Percentiles rank a stretch among this genome's conserved stretches.
These are phyloP conservation scores for Drosophila sordidapex DNA, from an alignment of 2,888 invertebrate genomes.

Conservation along the genomic window DNA sequence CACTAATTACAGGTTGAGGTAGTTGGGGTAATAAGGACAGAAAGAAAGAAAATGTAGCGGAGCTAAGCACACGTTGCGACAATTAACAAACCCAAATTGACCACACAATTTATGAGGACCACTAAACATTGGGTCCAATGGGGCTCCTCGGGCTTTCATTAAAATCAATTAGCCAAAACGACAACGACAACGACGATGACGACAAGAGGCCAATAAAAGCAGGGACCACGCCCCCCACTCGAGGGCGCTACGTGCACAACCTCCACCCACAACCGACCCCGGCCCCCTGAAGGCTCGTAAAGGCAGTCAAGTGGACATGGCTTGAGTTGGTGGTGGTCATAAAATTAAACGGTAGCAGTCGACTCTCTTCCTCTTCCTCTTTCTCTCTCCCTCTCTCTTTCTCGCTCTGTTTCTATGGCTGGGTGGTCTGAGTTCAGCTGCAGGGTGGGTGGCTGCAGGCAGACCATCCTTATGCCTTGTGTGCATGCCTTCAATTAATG, in stretches of 20 bases:
- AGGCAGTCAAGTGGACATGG: slow-evolving; percentile 72
- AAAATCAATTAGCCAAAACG: slow-evolving; percentile 76
- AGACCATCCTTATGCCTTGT: slow-evolving; percentile 31
- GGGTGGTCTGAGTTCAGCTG: slow-evolving; percentile 11
- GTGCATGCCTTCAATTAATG: slow-evolving; percentile 84
- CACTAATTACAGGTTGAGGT: slow-evolving; percentile 61
- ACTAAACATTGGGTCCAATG: slow-evolving; percentile 48
- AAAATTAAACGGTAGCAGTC: slow-evolving; percentile 72
- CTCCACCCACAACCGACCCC: neutral
- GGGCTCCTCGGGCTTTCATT: slow-evolving; percentile 61
- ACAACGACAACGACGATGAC: slow-evolving; percentile 30
- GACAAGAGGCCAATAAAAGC: slow-evolving; percentile 79
- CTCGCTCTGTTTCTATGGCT: neutral
- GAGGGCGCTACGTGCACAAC: slow-evolving; percentile 43
- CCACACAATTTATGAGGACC: slow-evolving; percentile 79
- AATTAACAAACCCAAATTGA: slow-evolving; percentile 83
- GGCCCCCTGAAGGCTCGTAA: slow-evolving; percentile 59
- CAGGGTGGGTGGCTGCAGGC: slow-evolving; percentile 36
- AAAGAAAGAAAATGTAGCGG: slow-evolving; percentile 20
- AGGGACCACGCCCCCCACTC: slow-evolving; percentile 62
- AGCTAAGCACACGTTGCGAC: slow-evolving; percentile 66
- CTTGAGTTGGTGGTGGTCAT: slow-evolving; percentile 60
- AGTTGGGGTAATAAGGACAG: slow-evolving; percentile 9
- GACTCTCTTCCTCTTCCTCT: slow-evolving; percentile 6
- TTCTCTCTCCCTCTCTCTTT: neutral